Conservation (phyloP, 2,797 vertebrate genomes). For the Amniataba percoides region DNA sequence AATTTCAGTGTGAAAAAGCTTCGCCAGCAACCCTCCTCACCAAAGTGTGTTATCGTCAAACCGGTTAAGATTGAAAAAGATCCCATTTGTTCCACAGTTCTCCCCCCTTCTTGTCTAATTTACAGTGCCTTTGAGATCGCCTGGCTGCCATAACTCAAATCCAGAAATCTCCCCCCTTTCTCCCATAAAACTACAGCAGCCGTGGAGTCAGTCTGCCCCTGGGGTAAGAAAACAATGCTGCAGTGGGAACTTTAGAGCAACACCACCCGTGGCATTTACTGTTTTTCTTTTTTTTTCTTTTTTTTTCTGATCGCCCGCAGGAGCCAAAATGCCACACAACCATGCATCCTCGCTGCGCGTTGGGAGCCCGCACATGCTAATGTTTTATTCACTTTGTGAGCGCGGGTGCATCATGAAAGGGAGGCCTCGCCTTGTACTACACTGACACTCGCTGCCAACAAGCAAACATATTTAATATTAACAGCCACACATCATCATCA, state of each 20-base stretch:
- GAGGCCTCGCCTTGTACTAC: conserved; percentile 72
- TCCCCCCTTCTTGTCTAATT: conserved; percentile 61
- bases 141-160: conserved; percentile 67
- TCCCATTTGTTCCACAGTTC: conserved; percentile 71
- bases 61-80: conserved; percentile 61
- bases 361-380: conserved; percentile 74
- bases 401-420: conserved; percentile 74
- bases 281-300: neutral
- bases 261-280: conserved; percentile 76
- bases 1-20: conserved; percentile 20
- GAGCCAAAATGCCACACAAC: conserved; percentile 76
- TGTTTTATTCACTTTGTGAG: conserved; percentile 87
- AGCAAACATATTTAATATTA: conserved; percentile 84
- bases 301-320: conserved; percentile 51
- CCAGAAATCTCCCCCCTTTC: conserved; percentile 43
- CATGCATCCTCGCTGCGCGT: conserved; percentile 49
- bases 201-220: conserved; percentile 64
- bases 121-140: conserved; percentile 69
- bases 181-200: conserved; percentile 74
- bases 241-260: conserved; percentile 72
- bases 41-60: conserved; percentile 47
- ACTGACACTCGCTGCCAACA: conserved; percentile 74
- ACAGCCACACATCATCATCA: conserved; percentile 75
- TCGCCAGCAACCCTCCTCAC: conserved; percentile 28
- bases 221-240: conserved; percentile 72